Evolutionary conservation across 2,888 invertebrate genomes (phyloP).

Genomic region (Luffia ferchaultella): DNA sequence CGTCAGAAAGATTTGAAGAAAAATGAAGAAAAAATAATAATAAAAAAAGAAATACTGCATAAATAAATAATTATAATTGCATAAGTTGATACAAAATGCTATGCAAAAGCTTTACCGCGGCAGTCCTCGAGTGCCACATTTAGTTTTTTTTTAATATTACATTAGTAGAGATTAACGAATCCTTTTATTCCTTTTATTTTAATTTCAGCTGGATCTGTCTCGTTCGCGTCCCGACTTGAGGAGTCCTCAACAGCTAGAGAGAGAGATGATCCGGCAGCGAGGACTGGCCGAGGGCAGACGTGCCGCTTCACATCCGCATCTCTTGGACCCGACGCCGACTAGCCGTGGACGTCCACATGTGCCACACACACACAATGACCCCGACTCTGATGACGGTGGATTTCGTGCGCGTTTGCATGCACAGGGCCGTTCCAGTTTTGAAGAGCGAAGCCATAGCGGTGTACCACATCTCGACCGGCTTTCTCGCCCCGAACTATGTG

Average conservation of each 20-base stretch:
- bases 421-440: constrained; percentile 45
- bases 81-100: too few relatives aligned
- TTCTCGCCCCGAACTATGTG: neutral
- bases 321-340: constrained; percentile 58
- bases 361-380: constrained; percentile 40
- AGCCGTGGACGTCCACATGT: constrained; percentile 32
- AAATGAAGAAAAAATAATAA: too few relatives aligned
- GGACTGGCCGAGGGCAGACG: constrained; percentile 64
- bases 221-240: constrained; percentile 58
- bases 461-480: neutral
- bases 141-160: too few relatives aligned
- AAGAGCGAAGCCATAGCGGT: constrained; percentile 23
- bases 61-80: too few relatives aligned
- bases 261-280: constrained; percentile 65
- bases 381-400: constrained; percentile 70
- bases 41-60: too few relatives aligned
- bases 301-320: constrained; percentile 73
- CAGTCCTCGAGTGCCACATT: too few relatives aligned
- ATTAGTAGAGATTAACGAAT: too few relatives aligned
- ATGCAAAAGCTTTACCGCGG: too few relatives aligned
- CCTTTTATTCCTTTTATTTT: too few relatives aligned
- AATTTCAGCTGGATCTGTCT: constrained; percentile 49
- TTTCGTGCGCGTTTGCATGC: constrained; percentile 55
- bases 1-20: too few relatives aligned
- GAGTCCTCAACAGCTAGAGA: constrained; percentile 70